Evolutionary conservation across 2,797 vertebrate species (phyloP).

Genomic region (Coranthus polyacanthus): DNA sequence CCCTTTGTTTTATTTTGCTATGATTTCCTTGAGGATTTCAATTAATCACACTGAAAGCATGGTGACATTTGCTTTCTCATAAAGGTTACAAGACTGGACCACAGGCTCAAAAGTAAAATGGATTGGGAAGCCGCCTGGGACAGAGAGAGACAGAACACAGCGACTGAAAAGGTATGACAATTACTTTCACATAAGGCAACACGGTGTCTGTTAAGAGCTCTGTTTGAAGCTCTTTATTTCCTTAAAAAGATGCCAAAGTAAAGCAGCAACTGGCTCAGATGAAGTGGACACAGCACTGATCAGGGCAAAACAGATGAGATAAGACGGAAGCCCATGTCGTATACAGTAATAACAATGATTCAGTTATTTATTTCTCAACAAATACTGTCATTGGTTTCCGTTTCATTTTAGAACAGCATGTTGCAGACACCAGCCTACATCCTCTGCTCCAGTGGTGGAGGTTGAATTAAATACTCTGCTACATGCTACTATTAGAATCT

Average conservation of each 20-base stretch:
- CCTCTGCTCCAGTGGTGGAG: not conserved
- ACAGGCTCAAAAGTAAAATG: constrained; percentile 27
- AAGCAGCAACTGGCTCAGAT: constrained; percentile 17
- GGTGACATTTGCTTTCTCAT: constrained; percentile 21
- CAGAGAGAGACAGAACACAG: constrained; percentile 1
- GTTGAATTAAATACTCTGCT: not conserved
- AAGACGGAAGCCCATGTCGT: constrained; percentile 10
- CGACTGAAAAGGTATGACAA: constrained; percentile 26
- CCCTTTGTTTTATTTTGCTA: constrained; percentile 6
- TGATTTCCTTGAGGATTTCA: constrained; percentile 1
- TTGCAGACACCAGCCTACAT: not conserved
- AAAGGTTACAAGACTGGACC: constrained; percentile 13
- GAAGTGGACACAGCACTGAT: constrained; percentile 3
- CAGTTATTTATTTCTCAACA: constrained; percentile 9
- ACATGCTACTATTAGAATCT: too few species aligned
- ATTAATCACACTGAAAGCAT: constrained; percentile 31
- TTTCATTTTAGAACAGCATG: constrained; percentile 1
- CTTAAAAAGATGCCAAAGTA: constrained; percentile 16
- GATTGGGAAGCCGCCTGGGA: constrained; percentile 20
- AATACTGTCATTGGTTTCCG: not conserved
- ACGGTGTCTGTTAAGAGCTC: constrained; percentile 11
- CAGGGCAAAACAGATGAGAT: constrained; percentile 10
- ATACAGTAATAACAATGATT: not conserved
- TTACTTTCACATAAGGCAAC: constrained; percentile 40
- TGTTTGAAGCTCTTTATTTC: constrained; percentile 37